Base-by-base conservation (phyloP, 1,140 invertebrate species). In the Drosophila orosa region DNA sequence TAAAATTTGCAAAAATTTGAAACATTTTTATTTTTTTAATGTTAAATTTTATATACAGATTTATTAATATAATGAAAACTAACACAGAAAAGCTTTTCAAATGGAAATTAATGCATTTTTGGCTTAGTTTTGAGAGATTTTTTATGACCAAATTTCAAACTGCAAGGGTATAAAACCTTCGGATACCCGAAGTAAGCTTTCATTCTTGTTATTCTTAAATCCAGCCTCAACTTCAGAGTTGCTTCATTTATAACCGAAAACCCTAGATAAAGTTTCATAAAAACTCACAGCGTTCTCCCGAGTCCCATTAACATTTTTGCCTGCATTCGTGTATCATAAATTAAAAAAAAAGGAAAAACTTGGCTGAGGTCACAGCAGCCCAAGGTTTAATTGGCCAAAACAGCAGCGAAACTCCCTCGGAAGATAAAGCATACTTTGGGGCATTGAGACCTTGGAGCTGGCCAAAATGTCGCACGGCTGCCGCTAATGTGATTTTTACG, bases 401-500 rank as follows among this genome's bases (percentile, higher is more conserved):
- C 48, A 25, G 65, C 27, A 31, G 48, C 12, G 25, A 68, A 65
- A 31, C 50, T 35, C 48, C 27, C 7, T 17, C 35, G 45, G 29
- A 66, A 67, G 35, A 62, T 61, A 57, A 39, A 44, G 55, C 66
- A 65, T 58, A 59, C 42, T 62, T 71, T 56, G 45, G 57, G 65
- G 42, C 35, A 24, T 54, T 40, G 39, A 29, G 39, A 15, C 52
- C 45, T 57, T 55, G 56, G 57, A 50, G 25, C 39, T 22, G 67
- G 52, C 58, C 74, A 73, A 80, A 85, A 74, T 65, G 69, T 57
- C 76, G 67, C 80, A 85, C 80, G 76, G 59, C 82, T 85, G 81
- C 73, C 84, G 81, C 80, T 87, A 87, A 87, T 87, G 80, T 87
- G 76, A 87, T 87, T 87, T 84, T 89, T 89, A 78, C 84, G 69